These are phyloP conservation scores for Anthophora plumipes DNA, from an alignment of 2,888 invertebrate species.

Conservation along the genomic window DNA sequence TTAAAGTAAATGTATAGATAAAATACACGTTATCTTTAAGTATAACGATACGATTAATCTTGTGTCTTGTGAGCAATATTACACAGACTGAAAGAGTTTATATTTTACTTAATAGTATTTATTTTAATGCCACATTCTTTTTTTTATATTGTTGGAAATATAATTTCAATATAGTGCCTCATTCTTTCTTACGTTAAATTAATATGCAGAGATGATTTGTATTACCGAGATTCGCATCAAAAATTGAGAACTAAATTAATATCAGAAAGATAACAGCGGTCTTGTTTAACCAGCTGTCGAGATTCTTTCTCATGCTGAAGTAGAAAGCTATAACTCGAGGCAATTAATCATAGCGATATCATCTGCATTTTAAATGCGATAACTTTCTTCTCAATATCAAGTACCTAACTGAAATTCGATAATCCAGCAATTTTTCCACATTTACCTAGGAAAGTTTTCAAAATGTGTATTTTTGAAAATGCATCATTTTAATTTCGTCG, in stretches of 20 bases:
- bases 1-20: background rate
- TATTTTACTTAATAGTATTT: background rate
- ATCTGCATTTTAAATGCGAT: background rate
- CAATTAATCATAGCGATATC: conserved; percentile 20
- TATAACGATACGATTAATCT: background rate
- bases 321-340: conserved; percentile 14
- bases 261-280: background rate
- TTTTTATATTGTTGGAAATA: background rate
- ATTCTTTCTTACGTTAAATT: background rate
- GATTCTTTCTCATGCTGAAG: background rate
- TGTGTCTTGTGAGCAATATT: background rate
- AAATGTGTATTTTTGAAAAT: background rate
- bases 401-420: background rate
- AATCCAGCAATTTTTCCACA: too few species aligned
- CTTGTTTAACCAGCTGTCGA: background rate
- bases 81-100: background rate
- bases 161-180: background rate
- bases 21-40: too few species aligned
- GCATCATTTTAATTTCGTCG: too few species aligned
- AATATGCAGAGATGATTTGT: background rate
- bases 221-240: background rate
- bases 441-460: too few species aligned
- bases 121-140: background rate
- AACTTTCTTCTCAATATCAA: conserved; percentile 1
- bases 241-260: background rate